These are phyloP conservation scores for Rhopalosiphum maidis DNA, from an alignment of 1,140 invertebrate species.

Conservation along the genomic window DNA sequence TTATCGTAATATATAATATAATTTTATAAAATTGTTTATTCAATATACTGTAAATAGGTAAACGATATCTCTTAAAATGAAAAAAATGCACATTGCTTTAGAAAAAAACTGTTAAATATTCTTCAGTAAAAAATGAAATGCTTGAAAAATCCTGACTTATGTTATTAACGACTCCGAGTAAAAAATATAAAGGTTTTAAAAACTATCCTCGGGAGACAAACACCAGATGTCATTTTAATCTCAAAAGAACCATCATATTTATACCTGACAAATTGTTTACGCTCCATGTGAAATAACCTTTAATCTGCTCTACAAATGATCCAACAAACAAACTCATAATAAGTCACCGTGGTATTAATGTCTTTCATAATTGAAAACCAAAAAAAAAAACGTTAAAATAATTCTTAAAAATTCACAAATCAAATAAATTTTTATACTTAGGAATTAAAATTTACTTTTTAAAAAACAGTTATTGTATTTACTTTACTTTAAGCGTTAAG, in stretches of 20 bases:
- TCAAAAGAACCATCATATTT: background rate
- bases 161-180: background rate
- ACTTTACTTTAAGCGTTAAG: background rate
- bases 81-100: background rate
- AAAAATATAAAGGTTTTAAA: slow-evolving; percentile 13
- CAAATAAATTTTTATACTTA: background rate
- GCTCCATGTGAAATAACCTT: slow-evolving; percentile 28
- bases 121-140: background rate
- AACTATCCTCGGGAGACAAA: slow-evolving; percentile 14
- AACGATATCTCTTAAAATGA: background rate
- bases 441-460: background rate
- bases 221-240: slow-evolving; percentile 46
- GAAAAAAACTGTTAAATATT: background rate
- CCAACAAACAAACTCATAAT: background rate
- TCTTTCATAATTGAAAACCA: background rate
- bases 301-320: slow-evolving; percentile 17
- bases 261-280: slow-evolving; percentile 39
- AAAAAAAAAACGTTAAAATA: background rate
- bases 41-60: background rate
- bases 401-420: background rate
- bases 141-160: background rate
- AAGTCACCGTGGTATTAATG: background rate
- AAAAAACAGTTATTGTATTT: background rate
- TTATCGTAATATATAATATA: background rate
- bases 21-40: background rate